Percentiles rank a stretch among this genome's conserved stretches.
phyloP scores from a whole-genome alignment of 2,113 vertebrate genomes.

The Oryzias javanicus region DNA sequence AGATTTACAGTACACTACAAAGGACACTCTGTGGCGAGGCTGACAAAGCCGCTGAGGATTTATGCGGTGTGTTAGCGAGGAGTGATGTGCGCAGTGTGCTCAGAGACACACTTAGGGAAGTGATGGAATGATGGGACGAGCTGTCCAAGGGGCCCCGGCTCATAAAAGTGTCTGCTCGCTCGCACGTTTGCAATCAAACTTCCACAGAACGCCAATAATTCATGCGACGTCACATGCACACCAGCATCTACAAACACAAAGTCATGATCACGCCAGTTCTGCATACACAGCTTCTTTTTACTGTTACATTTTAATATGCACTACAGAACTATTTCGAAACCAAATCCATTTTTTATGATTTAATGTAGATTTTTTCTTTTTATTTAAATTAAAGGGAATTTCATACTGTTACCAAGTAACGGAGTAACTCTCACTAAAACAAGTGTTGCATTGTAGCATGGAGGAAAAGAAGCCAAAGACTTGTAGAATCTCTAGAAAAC shows the following conservation, averaged over 20 bases:
- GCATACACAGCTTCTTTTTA: no score
- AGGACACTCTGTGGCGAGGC: slow-evolving; percentile 30
- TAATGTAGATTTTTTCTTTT: no score
- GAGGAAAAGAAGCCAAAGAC: no score
- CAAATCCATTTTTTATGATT: no score
- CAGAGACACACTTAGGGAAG: slow-evolving; percentile 47
- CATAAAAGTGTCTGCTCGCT: slow-evolving; percentile 47
- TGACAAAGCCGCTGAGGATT: slow-evolving; percentile 53
- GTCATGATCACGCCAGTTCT: not conserved
- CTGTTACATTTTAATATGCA: no score
- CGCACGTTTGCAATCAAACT: slow-evolving; percentile 30
- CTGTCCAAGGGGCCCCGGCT: slow-evolving; percentile 28
- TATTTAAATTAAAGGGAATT: no score
- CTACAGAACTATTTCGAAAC: no score
- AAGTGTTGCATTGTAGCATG: no score
- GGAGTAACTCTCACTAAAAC: no score
- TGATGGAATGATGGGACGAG: slow-evolving; percentile 54
- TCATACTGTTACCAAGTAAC: no score
- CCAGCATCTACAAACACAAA: not conserved
- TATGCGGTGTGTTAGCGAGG: slow-evolving; percentile 50
- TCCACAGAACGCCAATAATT: slow-evolving; percentile 29
- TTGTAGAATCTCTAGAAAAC: no score
- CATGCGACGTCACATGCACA: slow-evolving; percentile 3
- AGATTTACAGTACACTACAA: slow-evolving; percentile 61
- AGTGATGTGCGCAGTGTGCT: slow-evolving; percentile 46